These are phyloP conservation scores for Melanaphis sacchari DNA, from an alignment of 1,140 invertebrate species.

Conservation along the genomic window DNA sequence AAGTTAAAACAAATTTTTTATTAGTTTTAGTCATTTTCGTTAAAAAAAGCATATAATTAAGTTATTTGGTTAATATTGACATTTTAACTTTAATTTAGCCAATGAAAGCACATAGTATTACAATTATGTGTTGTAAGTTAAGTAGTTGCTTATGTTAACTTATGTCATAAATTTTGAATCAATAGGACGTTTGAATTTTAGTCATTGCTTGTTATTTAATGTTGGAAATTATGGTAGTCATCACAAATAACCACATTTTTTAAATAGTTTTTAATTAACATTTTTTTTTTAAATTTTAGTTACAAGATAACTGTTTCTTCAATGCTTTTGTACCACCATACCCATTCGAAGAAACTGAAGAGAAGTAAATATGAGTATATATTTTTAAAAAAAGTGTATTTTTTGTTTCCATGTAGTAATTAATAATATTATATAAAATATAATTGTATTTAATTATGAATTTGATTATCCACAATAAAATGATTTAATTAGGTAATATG, in stretches of 20 bases:
- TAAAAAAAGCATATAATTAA: no score
- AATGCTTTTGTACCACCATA: conserved; percentile 45
- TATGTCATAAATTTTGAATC: no score
- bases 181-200: no score
- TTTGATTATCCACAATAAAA: conserved; percentile 7
- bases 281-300: conserved; percentile 27
- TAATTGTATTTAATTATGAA: not conserved
- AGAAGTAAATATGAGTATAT: conserved; percentile 26
- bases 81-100: no score
- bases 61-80: no score
- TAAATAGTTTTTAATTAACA: not conserved
- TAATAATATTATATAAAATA: not conserved
- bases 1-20: no score
- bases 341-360: conserved; percentile 45
- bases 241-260: not conserved
- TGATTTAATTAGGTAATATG: not conserved
- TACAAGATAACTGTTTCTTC: conserved; percentile 42
- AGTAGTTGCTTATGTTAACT: no score
- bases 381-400: not conserved
- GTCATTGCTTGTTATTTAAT: no score
- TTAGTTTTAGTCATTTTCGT: no score
- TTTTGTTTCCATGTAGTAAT: conserved; percentile 23
- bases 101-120: no score
- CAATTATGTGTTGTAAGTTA: no score
- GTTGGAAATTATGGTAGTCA: no score